Base-by-base conservation (phyloP, 2,797 vertebrate genomes). In the Sebastes wilsoni region DNA sequence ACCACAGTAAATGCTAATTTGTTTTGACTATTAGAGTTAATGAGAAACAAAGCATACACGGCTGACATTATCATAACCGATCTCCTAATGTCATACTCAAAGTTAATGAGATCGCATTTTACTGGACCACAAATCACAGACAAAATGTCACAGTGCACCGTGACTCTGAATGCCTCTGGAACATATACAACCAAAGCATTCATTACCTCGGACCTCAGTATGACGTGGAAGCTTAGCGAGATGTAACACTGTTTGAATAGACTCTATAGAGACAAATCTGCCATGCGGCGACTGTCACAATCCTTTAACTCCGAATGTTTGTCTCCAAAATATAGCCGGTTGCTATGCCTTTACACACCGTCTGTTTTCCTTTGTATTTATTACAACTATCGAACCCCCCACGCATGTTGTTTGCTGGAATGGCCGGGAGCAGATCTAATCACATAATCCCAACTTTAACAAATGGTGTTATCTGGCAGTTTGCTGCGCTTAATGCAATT, bases 261-360 rank as follows among this genome's bases (percentile, higher is more conserved):
- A 30, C 36, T 56, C 61, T 65, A 70, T 59, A 12, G 62, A 84
- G 69, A 88, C 80, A 77, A 64, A 89, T 83, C 52, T 66, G 42
- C 68, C 60, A 20, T 5, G 36, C 59, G 20, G 72, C 59, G 14
- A 18, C 49, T 54, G 60, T 81, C 65, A 36, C 58, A 22, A 54
- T 68, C 75, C 46, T 79, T 49, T 18, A 66, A 68, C 82, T 68
- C 14, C 36, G 22, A n/a, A 8, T 85, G 88, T 88, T 88, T 85
- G 70, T 87, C 75, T 88, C 75, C 79, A 86, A 80, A 89, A 89
- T 82, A 90, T 55, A 75, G 14, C 4, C 10, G 68, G 86, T 88
- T 90, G 89, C 87, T 87, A 83, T 73, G 87, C 58, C 61, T 77
- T 69, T 22, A 13, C 49, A 56, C 66, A 36, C 77, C 75, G 62